Evolutionary conservation across 2,113 vertebrate genomes (phyloP), one percentile per base, ranked within the genome.

Genomic region (Trogon melanurus): DNA sequence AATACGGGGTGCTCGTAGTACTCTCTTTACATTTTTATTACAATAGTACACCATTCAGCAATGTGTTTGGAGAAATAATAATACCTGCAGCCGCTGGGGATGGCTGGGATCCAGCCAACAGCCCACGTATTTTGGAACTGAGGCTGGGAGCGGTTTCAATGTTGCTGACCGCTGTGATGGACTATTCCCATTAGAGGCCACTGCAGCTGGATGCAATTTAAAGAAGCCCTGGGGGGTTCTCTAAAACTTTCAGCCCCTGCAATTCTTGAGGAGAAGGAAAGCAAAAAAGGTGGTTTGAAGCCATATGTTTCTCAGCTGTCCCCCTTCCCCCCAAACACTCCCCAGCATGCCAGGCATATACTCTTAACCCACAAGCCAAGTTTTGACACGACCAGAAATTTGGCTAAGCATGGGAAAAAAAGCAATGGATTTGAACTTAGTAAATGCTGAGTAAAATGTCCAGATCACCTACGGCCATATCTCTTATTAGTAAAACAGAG

Each of bases 141-240:
- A 0, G 41, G 23, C 79, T 75, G 67, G 66, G 47, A 90, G 75
- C 2, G 0, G n/a, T 38, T 75, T 30, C 73, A 88, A 50, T 5
- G 8, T 30, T 89, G 91, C 89, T 95, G 88, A 62, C 75, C 16
- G 0, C 72, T 67, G 3, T 58, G 85, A 74, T 75, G 89, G 95
- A 72, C 95, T 81, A n/a, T 91, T 89, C 93, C 96, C 95, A 89
- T 91, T 15, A 91, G 73, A 41, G 84, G 48, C 73, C 84, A 79
- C 65, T 85, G 91, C 94, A 95, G 95, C 84, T 95, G 91, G 53
- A 76, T 91, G 74, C 47, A 93, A 81, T 92, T 95, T 92, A 61
- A 72, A 82, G 65, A 6, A 82, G 84, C 84, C 84, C 74, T 53
- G 26, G 27, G 25, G 71, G 47, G 34, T 5, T 87, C 73, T 91